Percentiles rank a stretch among this genome's conserved stretches.
phyloP scores from a whole-genome alignment of 1,140 invertebrate species.

The Drosophila tani region DNA sequence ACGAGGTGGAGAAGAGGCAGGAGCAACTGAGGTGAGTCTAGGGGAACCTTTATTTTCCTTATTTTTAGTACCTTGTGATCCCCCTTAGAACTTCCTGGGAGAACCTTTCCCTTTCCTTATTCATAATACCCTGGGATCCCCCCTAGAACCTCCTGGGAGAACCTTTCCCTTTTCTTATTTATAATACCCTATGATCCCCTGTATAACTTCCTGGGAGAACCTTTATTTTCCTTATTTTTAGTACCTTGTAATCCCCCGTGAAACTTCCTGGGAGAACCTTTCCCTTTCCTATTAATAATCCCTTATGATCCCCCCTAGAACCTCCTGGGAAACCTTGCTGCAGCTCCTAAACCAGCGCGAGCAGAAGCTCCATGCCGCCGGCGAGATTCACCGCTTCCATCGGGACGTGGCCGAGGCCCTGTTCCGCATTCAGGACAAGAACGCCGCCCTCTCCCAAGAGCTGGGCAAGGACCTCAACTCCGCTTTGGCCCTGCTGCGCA shows the following conservation, averaged over 20 bases:
- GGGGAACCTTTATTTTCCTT: neutral
- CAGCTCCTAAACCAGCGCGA: slow-evolving; percentile 94
- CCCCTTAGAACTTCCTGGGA: neutral
- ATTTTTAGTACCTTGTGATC: too few species aligned
- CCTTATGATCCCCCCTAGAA: slow-evolving; percentile 26
- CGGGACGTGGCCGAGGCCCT: slow-evolving; percentile 97
- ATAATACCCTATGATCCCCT: too few species aligned
- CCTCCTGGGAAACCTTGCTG: slow-evolving; percentile 94
- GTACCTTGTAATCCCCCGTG: too few species aligned
- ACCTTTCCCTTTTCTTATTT: too few species aligned
- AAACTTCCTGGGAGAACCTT: too few species aligned
- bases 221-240: neutral
- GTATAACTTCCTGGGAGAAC: too few species aligned
- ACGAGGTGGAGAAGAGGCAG: slow-evolving; percentile 94
- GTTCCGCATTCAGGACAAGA: slow-evolving; percentile 95
- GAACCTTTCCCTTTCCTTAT: neutral
- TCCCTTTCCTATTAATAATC: neutral
- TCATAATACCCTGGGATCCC: too few species aligned
- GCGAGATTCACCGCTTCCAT: slow-evolving; percentile 98
- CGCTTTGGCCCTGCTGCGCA: slow-evolving; percentile 92
- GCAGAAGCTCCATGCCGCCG: slow-evolving; percentile 94
- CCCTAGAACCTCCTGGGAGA: slow-evolving; percentile 90
- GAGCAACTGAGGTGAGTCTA: slow-evolving; percentile 91
- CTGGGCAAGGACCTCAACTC: slow-evolving; percentile 95
- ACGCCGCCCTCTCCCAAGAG: slow-evolving; percentile 93